Evolutionary conservation across 2,113 vertebrate genomes (phyloP), one percentile per base, ranked within the genome.

Genomic region (Psittacara wagleri): DNA sequence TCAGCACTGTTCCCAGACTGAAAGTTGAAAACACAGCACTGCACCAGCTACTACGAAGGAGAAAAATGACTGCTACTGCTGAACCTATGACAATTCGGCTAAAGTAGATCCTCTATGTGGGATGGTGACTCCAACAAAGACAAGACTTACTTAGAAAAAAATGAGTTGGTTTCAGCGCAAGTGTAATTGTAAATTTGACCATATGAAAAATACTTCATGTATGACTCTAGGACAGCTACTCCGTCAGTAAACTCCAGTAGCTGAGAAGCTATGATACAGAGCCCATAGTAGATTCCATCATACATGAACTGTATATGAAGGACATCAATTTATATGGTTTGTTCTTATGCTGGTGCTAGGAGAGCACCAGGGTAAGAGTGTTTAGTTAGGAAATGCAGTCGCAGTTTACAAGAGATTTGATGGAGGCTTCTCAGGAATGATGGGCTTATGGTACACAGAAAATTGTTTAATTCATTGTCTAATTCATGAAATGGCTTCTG

Each of bases 221-320:
- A 11, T 35, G n/a, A 28, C 29, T 44, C 0, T 0, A 83, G 35
- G 29, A 48, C 14, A 80, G 33, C 17, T 83, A 5, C 12, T 4
- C 3, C 23, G 13, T 35, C 72, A 46, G 28, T 66, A 39, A 55
- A 41, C 12, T 82, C 33, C 35, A 28, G 14, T 1, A 44, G 64
- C 35, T 64, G 29, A 79, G 66, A 33, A 48, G 14, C 20, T 43
- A 28, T 23, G 39, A 13, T 31, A 18, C 23, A 46, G 43, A 12
- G 13, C 7, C 43, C 11, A 2, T 3, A 7, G 18, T 2, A 20
- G 54, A 62, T 35, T 17, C 64, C 46, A 28, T 35, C 20, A 17
- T 2, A 20, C 0, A 1, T 35, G n/a, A 74, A 6, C 14, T 39
- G 6, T 10, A 10, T 17, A 9, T n/a, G 67, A 33, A 66, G 23